Evolutionary conservation across 1,140 invertebrate genomes (phyloP), one percentile per base, ranked within the genome.

Genomic region (Tetraneura akinire): DNA sequence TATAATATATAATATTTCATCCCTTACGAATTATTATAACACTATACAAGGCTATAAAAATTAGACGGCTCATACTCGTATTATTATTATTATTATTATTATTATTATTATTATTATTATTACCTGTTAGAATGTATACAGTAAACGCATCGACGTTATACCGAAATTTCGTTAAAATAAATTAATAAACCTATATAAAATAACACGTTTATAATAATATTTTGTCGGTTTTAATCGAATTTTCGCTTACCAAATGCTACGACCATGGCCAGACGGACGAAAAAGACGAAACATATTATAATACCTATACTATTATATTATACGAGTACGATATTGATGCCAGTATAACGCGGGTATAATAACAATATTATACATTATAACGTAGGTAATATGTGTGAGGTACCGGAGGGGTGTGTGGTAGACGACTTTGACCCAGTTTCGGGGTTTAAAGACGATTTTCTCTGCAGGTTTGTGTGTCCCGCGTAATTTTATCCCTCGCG

Each of bases 11-110:
- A n/a, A n/a, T n/a, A n/a, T n/a, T n/a, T n/a, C n/a, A n/a, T n/a
- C n/a, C n/a, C n/a, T n/a, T n/a, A n/a, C n/a, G n/a, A n/a, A n/a
- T n/a, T n/a, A n/a, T n/a, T n/a, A n/a, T n/a, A n/a, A n/a, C n/a
- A n/a, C n/a, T n/a, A n/a, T n/a, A n/a, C 84, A 98, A 98, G 94
- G 96, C 98, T 90, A 92, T 55, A 4, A 13, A 23, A 13, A 16
- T n/a, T n/a, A n/a, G n/a, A n/a, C n/a, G n/a, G n/a, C n/a, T n/a
- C n/a, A n/a, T 45, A 45, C 11, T 45, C 45, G 18, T 23, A 11
- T 26, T 45, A 42, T 45, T 18, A 45, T 68, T 16, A 68, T 68
- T 37, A n/a, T n/a, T n/a, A n/a, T 37, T 37, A 8, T 37, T 37
- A 4, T 37, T 37, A 37, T 4, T 37, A 37, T n/a, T n/a, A n/a